Base-by-base conservation (phyloP, 2,888 invertebrate species). In the Andricus quercusramuli region DNA sequence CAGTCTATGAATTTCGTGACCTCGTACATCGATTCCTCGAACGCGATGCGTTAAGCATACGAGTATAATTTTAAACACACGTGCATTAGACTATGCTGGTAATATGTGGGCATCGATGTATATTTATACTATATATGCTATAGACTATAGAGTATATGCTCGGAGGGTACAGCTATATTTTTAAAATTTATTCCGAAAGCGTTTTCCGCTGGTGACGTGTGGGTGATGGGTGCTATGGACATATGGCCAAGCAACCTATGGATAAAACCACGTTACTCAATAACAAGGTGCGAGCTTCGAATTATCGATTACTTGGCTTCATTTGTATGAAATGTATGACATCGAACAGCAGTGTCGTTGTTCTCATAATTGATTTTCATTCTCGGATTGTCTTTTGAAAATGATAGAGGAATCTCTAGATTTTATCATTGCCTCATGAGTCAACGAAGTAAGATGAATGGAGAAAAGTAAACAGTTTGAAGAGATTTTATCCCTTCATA, bases 21-120 rank as follows among this genome's bases (percentile, higher is more conserved):
- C 86, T 86, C 87, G 83, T 81, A 83, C 76, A 85, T 84, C 83
- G 86, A 85, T 87, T 86, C 84, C 82, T 74, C 85, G 84, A 85
- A 88, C 84, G 68, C 79, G 70, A 79, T 83, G 82, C 79, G 76
- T 9, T n/a, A 25, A 59, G 82, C 77, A 82, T 83, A 70, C 80
- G 77, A 64, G 79, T 70, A 22, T 78, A 83, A 79, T 77, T 83
- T 82, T 82, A 82, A 84, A 79, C 65, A 3, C 66, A 25, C 67
- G 15, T 44, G 44, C 44, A 70, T 70, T 56, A 44, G 32, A 22
- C 29, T 29, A 59, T 67, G 51, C 67, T 51, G 32, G 32, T 56
- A 32, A 51, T 47, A 64, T 32, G 44, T 74, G 22, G 64, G 41
- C 44, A 74, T 62, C 65, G 67, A 47, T 65, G 32, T 37, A 77